A percentile compares a stretch with the other conserved stretches of the same genome.
Conservation (phyloP, 2,888 invertebrate species). For the Eudasyphora cyanicolor region DNA sequence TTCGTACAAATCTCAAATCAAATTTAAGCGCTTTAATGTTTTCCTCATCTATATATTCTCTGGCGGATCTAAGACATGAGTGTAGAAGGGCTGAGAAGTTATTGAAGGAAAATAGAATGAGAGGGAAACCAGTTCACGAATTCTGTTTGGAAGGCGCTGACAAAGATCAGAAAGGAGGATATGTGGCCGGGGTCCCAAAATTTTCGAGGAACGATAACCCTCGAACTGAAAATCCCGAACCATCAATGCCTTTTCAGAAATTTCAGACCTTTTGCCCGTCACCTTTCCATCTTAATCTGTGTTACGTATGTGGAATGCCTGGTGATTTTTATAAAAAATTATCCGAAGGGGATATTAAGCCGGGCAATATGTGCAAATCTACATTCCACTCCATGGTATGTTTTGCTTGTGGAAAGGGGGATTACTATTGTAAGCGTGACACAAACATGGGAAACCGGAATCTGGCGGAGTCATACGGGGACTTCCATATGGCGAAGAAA, state of each 20-base stretch:
- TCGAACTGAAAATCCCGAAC: background rate
- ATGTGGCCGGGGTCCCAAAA: background rate
- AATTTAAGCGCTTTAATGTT: background rate
- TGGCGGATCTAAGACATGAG: background rate
- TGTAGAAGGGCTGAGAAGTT: background rate
- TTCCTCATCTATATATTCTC: background rate
- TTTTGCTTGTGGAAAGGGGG: background rate
- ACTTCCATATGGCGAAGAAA: background rate
- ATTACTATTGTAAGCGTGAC: background rate
- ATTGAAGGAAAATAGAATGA: background rate
- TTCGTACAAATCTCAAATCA: background rate
- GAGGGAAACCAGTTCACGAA: background rate
- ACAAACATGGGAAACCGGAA: background rate
- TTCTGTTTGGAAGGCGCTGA: too few species aligned
- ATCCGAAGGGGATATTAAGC: background rate
- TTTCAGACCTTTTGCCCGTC: background rate
- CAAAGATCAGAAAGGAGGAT: background rate
- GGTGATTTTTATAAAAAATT: background rate
- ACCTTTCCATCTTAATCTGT: background rate
- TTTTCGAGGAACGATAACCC: background rate
- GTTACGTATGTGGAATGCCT: background rate
- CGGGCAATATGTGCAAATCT: background rate
- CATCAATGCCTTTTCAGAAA: background rate
- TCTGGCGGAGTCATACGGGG: constrained; percentile 13
- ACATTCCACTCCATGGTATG: background rate